These are phyloP conservation scores for Anisognathus igniventris DNA, from an alignment of 2,797 vertebrate species.

Conservation along the genomic window DNA sequence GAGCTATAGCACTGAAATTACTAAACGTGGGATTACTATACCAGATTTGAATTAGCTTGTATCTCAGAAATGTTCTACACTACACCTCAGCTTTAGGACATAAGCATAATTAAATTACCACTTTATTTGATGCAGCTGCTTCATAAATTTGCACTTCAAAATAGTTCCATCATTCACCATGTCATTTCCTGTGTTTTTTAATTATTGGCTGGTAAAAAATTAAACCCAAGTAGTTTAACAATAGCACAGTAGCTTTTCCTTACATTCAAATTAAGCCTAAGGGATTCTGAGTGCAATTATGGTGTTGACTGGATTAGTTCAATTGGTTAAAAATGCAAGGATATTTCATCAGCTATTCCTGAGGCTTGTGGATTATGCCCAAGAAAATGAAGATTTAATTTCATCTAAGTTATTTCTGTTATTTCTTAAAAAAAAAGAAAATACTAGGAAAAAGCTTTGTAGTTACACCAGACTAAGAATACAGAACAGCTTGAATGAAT, in stretches of 20 bases:
- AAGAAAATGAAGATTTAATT: conserved; percentile 52
- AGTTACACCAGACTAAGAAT: background rate
- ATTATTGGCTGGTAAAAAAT: conserved; percentile 42
- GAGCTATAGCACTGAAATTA: conserved; percentile 58
- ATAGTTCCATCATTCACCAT: conserved; percentile 50
- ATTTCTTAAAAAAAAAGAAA: background rate
- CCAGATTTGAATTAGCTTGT: conserved; percentile 38
- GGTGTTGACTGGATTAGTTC: background rate
- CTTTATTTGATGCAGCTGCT: conserved; percentile 60
- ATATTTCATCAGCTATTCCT: conserved; percentile 58
- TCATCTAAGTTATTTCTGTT: background rate
- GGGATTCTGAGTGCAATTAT: conserved; percentile 12
- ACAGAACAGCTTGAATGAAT: background rate
- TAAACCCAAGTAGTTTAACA: conserved; percentile 22
- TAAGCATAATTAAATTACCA: conserved; percentile 61
- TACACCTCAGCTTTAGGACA: conserved; percentile 55
- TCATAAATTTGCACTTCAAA: conserved; percentile 54
- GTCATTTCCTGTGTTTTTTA: conserved; percentile 60
- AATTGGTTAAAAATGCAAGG: conserved; percentile 24
- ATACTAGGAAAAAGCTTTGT: background rate
- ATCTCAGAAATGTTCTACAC: conserved; percentile 49
- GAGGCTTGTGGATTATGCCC: conserved; percentile 23
- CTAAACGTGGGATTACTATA: conserved; percentile 66
- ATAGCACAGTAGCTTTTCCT: background rate
- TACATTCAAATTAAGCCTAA: conserved; percentile 33